Evolutionary conservation across 2,797 vertebrate genomes (phyloP), one percentile per base, ranked within the genome.

Genomic region (Cryptoblepharus egeriae): DNA sequence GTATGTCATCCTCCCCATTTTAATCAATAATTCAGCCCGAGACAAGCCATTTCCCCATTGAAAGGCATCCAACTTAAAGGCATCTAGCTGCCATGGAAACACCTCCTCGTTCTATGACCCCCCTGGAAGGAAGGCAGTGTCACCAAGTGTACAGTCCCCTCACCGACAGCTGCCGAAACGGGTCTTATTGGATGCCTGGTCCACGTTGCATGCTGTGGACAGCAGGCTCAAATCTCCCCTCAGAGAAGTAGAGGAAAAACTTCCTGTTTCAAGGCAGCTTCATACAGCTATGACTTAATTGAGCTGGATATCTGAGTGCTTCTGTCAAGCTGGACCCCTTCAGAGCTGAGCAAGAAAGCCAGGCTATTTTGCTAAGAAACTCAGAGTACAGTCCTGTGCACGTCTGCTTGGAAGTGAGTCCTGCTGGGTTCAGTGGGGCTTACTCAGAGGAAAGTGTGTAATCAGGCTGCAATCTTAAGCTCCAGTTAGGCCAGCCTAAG

Each of bases 11-110:
- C 84, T 88, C 88, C 71, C 80, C 61, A 87, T 84, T 90, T 77
- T 83, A 91, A 94, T 93, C 91, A 91, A 90, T 93, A 92, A 92
- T 91, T 92, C 92, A 93, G 88, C 71, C 84, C 0, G 0, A 92
- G 89, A 88, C 80, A 22, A 87, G 87, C 86, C 37, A 2, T 82
- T 88, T 88, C 32, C 92, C 89, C 35, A 1, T 82, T 84, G 76
- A 85, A 84, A 85, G 82, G 68, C 86, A 18, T 75, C n/a, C 73
- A 73, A 89, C 90, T 75, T 89, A 52, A 88, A 90, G 88, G 90
- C 86, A 90, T 92, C 77, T 32, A 78, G 90, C 92, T 93, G 92
- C 92, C 86, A 87, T 87, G n/a, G 91, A 89, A 93, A 93, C 84
- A 0, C 2, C 6, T 84, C 73, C 77, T 87, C 88, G 88, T 87